Percentiles rank a stretch among this genome's conserved stretches.
These are phyloP conservation scores for Agonopterix subpropinquella DNA, from an alignment of 2,888 invertebrate species.

Conservation along the genomic window DNA sequence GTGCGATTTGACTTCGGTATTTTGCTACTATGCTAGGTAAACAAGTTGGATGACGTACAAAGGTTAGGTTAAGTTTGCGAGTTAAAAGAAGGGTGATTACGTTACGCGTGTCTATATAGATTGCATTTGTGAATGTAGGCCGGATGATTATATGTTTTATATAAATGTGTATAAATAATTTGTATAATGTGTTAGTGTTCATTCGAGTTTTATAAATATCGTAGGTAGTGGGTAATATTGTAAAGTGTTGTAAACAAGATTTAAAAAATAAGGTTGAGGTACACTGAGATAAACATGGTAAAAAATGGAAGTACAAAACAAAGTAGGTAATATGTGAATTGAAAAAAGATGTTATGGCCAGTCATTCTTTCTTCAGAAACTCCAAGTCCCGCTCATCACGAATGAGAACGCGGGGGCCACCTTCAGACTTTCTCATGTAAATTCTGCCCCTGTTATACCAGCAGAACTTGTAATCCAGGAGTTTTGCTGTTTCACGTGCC, in stretches of 20 bases:
- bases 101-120: too few species aligned
- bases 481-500: neutral
- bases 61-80: too few species aligned
- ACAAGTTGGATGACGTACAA: too few species aligned
- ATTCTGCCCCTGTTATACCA: neutral
- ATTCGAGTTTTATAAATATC: neutral
- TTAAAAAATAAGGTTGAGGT: neutral
- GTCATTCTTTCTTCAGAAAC: neutral
- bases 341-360: neutral
- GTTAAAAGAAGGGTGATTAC: too few species aligned
- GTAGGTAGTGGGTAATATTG: neutral
- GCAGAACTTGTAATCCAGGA: neutral
- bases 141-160: neutral
- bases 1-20: too few species aligned
- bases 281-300: neutral
- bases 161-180: neutral
- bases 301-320: neutral
- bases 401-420: neutral
- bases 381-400: neutral
- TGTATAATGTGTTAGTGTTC: neutral
- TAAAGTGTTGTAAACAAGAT: neutral
- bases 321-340: neutral
- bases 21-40: too few species aligned
- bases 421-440: neutral
- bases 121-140: neutral